Evolutionary conservation across 1,140 invertebrate species (phyloP).

Genomic region (Drosophila pruinosa): DNA sequence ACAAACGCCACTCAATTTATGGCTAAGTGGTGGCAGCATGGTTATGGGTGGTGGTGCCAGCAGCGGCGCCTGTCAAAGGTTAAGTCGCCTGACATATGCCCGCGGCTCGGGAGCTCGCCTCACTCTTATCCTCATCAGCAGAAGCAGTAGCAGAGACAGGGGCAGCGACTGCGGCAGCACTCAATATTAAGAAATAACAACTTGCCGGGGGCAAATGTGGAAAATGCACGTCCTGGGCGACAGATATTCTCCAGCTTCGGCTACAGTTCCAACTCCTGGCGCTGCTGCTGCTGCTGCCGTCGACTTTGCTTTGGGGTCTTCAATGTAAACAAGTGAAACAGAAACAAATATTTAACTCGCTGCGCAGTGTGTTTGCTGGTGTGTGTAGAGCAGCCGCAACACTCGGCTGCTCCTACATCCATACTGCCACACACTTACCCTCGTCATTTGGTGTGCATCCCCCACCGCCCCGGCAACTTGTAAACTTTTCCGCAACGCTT

Average conservation of each 20-base stretch:
- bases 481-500: conserved; percentile 63
- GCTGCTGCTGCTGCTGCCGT: conserved; percentile 1
- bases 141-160: neutral
- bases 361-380: conserved; percentile 21
- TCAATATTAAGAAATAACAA: conserved; percentile 81
- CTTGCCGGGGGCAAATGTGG: conserved; percentile 46
- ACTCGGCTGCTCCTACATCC: conserved; percentile 11
- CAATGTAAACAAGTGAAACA: conserved; percentile 69
- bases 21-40: conserved; percentile 9
- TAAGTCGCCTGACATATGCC: conserved; percentile 42
- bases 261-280: neutral
- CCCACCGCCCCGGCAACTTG: conserved; percentile 38
- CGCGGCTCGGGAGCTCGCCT: neutral
- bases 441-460: neutral
- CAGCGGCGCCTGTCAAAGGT: conserved; percentile 35
- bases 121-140: neutral
- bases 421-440: neutral
- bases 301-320: conserved; percentile 66
- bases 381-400: conserved; percentile 38
- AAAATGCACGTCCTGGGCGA: conserved; percentile 31
- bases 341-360: conserved; percentile 75
- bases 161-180: conserved; percentile 21
- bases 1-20: conserved; percentile 44
- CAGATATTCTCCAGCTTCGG: neutral
- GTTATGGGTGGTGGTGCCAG: neutral